Evolutionary conservation across 1,140 invertebrate species (phyloP), one percentile per base, ranked within the genome.

Genomic region (Lithobius niger): DNA sequence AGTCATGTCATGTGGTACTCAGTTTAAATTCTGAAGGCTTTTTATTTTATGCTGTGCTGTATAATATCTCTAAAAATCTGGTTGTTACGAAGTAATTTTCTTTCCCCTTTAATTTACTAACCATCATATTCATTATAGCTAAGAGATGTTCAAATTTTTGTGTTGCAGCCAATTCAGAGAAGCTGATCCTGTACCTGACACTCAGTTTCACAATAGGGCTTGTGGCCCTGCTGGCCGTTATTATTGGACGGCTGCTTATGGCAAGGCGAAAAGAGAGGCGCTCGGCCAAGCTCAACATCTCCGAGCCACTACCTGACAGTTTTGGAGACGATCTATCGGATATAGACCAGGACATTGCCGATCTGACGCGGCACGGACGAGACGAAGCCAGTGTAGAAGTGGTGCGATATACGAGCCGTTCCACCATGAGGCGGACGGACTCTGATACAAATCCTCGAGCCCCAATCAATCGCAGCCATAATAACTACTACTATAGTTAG

Each of bases 131-230:
- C n/a, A n/a, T n/a, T n/a, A n/a, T n/a, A n/a, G n/a, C n/a, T n/a
- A n/a, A n/a, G n/a, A n/a, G n/a, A n/a, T n/a, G n/a, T n/a, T n/a
- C n/a, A n/a, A n/a, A n/a, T 57, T 59, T 56, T 66, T 61, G 59
- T 61, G 58, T 64, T 69, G 27, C 77, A 88, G 85, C 79, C 62
- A 84, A 87, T 66, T 76, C 80, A 64, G 84, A 87, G 63, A 83
- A 82, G 57, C 80, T 85, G 61, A 81, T 83, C 64, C 70, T 88
- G 44, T 87, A 87, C 73, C 71, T 88, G 61, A 79, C 82, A 26
- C 72, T 88, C 57, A 83, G 82, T 57, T 69, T 85, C 24, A 75
- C 78, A 43, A 75, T 71, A 21, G 83, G 82, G 42, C 68, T 87
- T 25, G 65, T 88, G 24, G 66, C 83, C 4, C 76, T 86, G 49